Conservation (phyloP, 2,888 invertebrate species). For the Drosophila hamatofila region DNA sequence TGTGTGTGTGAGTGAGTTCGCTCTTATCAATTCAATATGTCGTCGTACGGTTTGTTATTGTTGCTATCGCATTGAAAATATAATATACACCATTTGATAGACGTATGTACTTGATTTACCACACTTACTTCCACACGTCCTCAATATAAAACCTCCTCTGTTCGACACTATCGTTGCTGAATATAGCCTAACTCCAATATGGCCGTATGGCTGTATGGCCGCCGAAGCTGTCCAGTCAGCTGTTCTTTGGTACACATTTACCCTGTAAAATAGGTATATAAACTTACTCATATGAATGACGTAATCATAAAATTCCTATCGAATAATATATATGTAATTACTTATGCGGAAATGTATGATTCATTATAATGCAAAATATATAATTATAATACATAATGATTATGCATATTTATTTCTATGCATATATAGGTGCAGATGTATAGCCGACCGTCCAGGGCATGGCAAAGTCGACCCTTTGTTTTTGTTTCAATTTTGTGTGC, state of each 20-base stretch:
- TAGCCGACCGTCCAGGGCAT: conserved; percentile 32
- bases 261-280: not conserved
- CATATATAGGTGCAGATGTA: not conserved
- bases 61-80: conserved; percentile 55
- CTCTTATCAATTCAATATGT: conserved; percentile 74
- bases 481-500: conserved; percentile 4
- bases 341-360: not conserved
- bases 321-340: no score
- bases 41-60: conserved; percentile 51
- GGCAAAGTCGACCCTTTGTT: not conserved
- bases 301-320: not conserved
- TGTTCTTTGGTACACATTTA: conserved; percentile 70
- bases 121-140: conserved; percentile 70
- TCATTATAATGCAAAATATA: no score
- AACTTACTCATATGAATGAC: not conserved
- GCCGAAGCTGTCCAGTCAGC: conserved; percentile 69
- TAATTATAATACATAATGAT: no score
- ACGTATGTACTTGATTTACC: conserved; percentile 51
- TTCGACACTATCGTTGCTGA: conserved; percentile 21
- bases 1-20: conserved; percentile 12
- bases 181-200: conserved; percentile 54
- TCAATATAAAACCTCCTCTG: conserved; percentile 53
- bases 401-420: no score
- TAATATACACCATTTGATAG: conserved; percentile 67
- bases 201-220: conserved; percentile 66